Percentiles rank a stretch among this genome's conserved stretches.
These are phyloP conservation scores for Peromyscus attwateri DNA, from an alignment of 2,797 vertebrate genomes.

Conservation along the genomic window DNA sequence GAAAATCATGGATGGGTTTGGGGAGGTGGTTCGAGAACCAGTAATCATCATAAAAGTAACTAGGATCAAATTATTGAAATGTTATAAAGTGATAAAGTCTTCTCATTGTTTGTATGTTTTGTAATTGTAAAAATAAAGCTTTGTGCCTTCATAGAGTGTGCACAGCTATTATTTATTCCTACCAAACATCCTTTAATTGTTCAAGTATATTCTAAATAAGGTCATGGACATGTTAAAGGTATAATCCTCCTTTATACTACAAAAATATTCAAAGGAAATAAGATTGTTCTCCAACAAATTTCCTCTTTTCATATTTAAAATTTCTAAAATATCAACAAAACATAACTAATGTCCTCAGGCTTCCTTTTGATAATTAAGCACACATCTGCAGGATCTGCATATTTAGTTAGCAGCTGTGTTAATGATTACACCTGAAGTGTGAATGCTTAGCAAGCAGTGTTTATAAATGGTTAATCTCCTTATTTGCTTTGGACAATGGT, in stretches of 20 bases:
- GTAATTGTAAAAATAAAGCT: slow-evolving; percentile 27
- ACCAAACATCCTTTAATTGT: background rate
- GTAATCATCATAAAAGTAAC: background rate
- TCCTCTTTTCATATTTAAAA: background rate
- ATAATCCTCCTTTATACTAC: background rate
- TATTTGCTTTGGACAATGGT: background rate
- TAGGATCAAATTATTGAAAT: background rate
- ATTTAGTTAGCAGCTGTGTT: background rate
- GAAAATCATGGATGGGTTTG: background rate
- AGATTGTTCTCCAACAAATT: background rate
- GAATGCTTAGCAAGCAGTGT: background rate
- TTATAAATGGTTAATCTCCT: background rate
- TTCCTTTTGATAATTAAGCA: background rate
- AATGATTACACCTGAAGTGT: background rate
- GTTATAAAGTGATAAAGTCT: background rate
- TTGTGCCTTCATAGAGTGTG: background rate
- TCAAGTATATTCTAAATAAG: slow-evolving; percentile 16
- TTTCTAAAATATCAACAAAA: background rate
- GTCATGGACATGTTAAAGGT: background rate
- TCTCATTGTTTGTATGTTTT: background rate
- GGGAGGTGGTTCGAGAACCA: background rate
- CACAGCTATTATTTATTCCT: slow-evolving; percentile 15
- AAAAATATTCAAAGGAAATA: slow-evolving; percentile 28
- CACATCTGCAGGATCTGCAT: background rate
- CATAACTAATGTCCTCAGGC: background rate